phyloP scores from a whole-genome alignment of 2,888 invertebrate species.

The Julus scanicus region DNA sequence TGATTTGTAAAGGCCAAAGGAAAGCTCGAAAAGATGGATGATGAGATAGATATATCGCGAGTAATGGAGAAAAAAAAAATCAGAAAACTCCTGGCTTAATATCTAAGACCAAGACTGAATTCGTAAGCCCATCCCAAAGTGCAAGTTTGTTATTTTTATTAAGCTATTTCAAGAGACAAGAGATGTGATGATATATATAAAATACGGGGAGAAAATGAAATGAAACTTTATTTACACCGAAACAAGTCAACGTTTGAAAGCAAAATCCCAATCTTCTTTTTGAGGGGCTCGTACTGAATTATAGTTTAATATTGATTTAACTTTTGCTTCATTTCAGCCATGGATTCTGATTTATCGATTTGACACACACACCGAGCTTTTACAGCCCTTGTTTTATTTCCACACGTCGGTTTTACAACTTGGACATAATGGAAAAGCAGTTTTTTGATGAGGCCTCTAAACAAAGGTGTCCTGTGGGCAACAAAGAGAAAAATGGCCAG shows the following conservation, averaged over 20 bases:
- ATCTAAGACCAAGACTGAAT: neutral
- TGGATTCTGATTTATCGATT: neutral
- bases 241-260: neutral
- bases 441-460: neutral
- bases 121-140: constrained; percentile 1
- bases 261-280: neutral
- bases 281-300: neutral
- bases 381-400: neutral
- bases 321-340: neutral
- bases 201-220: neutral
- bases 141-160: constrained; percentile 22
- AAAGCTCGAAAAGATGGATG: constrained; percentile 11
- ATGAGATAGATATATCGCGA: neutral
- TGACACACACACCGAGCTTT: neutral
- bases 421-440: neutral
- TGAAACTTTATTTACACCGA: neutral
- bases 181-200: neutral
- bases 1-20: constrained; percentile 22
- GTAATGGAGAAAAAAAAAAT: constrained; percentile 9
- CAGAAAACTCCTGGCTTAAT: neutral
- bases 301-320: neutral
- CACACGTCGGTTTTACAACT: constrained; percentile 6
- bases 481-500: neutral
- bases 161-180: constrained; percentile 7
- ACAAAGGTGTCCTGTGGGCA: constrained; percentile 14